phyloP scores from a whole-genome alignment of 2,797 vertebrate species.

The Babyrousa celebensis region DNA sequence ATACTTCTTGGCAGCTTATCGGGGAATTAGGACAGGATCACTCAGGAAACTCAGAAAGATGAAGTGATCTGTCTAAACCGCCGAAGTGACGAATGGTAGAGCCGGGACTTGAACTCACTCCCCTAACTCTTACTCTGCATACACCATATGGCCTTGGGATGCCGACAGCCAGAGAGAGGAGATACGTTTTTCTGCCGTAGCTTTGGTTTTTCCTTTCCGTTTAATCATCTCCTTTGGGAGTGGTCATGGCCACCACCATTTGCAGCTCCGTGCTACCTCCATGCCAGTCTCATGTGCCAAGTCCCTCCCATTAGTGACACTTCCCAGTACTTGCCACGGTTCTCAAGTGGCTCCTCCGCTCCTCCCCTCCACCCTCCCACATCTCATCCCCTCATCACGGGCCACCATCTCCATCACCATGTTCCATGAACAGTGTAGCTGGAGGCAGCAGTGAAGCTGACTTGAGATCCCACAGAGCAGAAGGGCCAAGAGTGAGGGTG shows the following conservation, averaged over 20 bases:
- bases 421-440: background rate
- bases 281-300: background rate
- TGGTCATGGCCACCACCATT: background rate
- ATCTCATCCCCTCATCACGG: background rate
- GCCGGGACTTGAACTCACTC: background rate
- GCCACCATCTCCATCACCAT: background rate
- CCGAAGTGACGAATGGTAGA: constrained; percentile 36
- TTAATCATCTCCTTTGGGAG: background rate
- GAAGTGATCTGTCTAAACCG: constrained; percentile 29
- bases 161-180: background rate
- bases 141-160: background rate
- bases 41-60: constrained; percentile 48
- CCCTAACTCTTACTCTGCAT: background rate
- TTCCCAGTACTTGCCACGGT: background rate
- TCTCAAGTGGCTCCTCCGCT: background rate
- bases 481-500: background rate
- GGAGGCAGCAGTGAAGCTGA: background rate
- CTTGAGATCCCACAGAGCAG: background rate
- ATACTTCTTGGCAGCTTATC: background rate
- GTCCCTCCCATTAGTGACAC: background rate
- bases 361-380: background rate
- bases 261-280: background rate
- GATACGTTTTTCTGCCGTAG: background rate
- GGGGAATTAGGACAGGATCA: background rate
- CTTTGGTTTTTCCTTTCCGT: background rate